phyloP scores from a whole-genome alignment of 2,797 vertebrate genomes.

The Pipistrellus pipistrellus region DNA sequence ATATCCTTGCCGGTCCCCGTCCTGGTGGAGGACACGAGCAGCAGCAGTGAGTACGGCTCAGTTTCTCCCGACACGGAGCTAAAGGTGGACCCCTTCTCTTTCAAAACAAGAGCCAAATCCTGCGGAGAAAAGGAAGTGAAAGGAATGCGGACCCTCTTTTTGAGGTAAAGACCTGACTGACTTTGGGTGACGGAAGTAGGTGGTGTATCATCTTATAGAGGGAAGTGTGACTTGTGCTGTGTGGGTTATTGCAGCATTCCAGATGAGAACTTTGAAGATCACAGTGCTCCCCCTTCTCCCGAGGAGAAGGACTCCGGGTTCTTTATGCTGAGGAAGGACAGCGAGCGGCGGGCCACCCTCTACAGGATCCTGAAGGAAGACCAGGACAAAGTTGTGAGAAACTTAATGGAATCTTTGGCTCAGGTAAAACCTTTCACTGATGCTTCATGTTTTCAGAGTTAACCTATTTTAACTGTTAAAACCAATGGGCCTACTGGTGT shows the following conservation, averaged over 20 bases:
- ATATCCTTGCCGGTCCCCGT: conserved; percentile 98
- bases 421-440: conserved; percentile 90
- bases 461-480: background rate
- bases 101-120: conserved; percentile 96
- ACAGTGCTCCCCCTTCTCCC: conserved; percentile 98
- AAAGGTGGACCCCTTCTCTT: conserved; percentile 96
- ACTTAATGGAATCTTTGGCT: conserved; percentile 94
- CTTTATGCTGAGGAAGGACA: conserved; percentile 98
- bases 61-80: conserved; percentile 98
- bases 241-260: conserved; percentile 92
- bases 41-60: conserved; percentile 98
- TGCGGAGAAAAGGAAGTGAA: conserved; percentile 96
- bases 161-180: conserved; percentile 91
- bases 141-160: conserved; percentile 94
- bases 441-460: background rate
- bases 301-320: conserved; percentile 98
- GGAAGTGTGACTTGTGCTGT: background rate
- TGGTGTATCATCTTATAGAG: background rate
- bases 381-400: conserved; percentile 95
- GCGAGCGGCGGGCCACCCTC: conserved; percentile 96
- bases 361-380: conserved; percentile 97
- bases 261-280: conserved; percentile 99
- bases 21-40: conserved; percentile 98
- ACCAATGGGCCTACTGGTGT: background rate
- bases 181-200: background rate